phyloP scores from a whole-genome alignment of 2,797 vertebrate species.

The Pseudomugil tenellus region DNA sequence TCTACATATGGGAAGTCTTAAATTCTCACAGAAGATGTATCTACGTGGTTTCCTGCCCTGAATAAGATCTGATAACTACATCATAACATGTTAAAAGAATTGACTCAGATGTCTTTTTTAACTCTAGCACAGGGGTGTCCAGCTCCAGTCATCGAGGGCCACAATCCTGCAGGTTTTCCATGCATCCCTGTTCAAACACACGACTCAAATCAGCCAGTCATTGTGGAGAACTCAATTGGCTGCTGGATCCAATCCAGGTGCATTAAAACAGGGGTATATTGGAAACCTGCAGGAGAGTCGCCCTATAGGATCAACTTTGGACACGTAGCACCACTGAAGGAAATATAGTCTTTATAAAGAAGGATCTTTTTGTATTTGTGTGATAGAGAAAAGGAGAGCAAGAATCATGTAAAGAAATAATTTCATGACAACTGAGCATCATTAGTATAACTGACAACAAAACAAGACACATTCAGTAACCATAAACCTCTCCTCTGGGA shows the following conservation, averaged over 20 bases:
- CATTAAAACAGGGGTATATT: too few relatives aligned
- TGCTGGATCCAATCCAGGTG: too few relatives aligned
- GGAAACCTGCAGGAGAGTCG: too few relatives aligned
- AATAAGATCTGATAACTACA: conserved; percentile 59
- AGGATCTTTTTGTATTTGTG: background rate
- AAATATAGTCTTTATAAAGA: conserved; percentile 54
- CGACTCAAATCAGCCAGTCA: too few relatives aligned
- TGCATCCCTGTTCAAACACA: too few relatives aligned
- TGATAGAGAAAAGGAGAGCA: conserved; percentile 11
- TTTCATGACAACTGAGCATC: conserved; percentile 26
- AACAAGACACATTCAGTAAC: conserved; percentile 67
- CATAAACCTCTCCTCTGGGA: conserved; percentile 46
- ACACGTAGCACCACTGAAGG: conserved; percentile 78
- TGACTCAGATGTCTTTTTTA: conserved; percentile 44
- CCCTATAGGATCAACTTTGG: too few relatives aligned
- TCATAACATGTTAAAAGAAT: conserved; percentile 47
- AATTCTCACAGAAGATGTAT: conserved; percentile 21
- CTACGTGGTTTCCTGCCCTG: conserved; percentile 38
- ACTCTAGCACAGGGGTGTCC: too few relatives aligned
- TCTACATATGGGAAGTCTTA: conserved; percentile 5
- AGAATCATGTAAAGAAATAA: background rate
- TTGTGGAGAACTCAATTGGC: too few relatives aligned
- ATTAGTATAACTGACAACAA: conserved; percentile 39
- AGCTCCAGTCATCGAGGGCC: too few relatives aligned
- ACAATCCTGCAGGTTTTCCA: too few relatives aligned